Conservation (phyloP, 53 echinoderm and acorn worm species). For the Pentamera pediparva region DNA sequence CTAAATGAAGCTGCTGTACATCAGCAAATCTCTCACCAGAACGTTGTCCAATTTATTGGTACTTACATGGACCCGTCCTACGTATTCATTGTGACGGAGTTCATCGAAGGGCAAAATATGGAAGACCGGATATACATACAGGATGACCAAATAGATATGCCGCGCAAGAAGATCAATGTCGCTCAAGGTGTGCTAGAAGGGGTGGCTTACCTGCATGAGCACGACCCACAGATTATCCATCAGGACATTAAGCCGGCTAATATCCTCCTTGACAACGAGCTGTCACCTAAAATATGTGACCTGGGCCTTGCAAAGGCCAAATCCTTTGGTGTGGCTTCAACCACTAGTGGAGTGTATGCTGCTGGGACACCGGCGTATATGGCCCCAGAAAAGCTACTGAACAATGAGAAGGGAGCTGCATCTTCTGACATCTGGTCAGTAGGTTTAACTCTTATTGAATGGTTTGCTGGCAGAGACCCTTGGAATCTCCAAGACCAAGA, state of each 20-base stretch:
- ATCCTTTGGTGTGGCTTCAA: slow-evolving; percentile 38
- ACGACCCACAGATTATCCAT: slow-evolving; percentile 42
- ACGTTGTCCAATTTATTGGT: slow-evolving; percentile 24
- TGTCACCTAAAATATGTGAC: slow-evolving; percentile 42
- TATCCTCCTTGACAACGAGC: slow-evolving; percentile 32
- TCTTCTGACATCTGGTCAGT: slow-evolving; percentile 36
- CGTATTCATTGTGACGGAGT: slow-evolving; percentile 35
- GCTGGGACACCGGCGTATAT: slow-evolving; percentile 45
- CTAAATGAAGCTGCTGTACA: slow-evolving; percentile 37
- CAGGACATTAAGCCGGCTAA: slow-evolving; percentile 51
- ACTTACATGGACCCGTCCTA: slow-evolving; percentile 29
- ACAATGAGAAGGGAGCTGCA: slow-evolving; percentile 12
- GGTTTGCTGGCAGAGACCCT: slow-evolving; percentile 35
- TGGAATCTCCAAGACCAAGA: slow-evolving; percentile 42
- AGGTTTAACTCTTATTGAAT: slow-evolving; percentile 34
- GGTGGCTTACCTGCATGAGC: slow-evolving; percentile 28
- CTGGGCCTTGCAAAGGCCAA: slow-evolving; percentile 34
- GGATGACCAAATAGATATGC: slow-evolving; percentile 10
- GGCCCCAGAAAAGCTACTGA: slow-evolving; percentile 33
- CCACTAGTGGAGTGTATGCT: slow-evolving; percentile 18
- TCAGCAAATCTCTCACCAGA: slow-evolving; percentile 25
- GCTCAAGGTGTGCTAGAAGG: slow-evolving; percentile 40
- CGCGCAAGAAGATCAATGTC: slow-evolving; percentile 24
- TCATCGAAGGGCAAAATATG: slow-evolving; percentile 33
- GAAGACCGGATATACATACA: slow-evolving; percentile 28